These are phyloP conservation scores for Polyploca ridens DNA, from an alignment of 2,888 invertebrate genomes.

Conservation along the genomic window DNA sequence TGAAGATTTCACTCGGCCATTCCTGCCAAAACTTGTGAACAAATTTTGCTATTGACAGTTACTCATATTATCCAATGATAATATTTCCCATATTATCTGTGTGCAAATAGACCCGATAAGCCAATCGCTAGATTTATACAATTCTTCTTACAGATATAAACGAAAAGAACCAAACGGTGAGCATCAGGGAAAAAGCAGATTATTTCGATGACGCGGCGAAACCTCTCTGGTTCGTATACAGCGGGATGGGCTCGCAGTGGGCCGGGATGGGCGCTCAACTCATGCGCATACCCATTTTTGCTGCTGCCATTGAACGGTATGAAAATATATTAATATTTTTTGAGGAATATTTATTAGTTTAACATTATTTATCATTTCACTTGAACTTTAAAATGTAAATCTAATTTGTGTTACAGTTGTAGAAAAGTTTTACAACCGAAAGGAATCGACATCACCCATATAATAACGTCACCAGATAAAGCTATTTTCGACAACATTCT, in stretches of 20 bases:
- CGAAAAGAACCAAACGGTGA: constrained; percentile 48
- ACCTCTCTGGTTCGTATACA: constrained; percentile 88
- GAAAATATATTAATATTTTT: no score
- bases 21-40: no score
- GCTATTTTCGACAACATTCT: constrained; percentile 82
- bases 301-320: constrained; percentile 77
- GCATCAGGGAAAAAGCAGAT: constrained; percentile 46
- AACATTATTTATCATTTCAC: no score
- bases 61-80: background rate
- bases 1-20: no score
- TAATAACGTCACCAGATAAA: constrained; percentile 86
- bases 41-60: no score
- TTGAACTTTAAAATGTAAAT: no score
- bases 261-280: constrained; percentile 86
- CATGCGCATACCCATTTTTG: constrained; percentile 86
- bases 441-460: constrained; percentile 86
- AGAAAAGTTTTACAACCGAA: constrained; percentile 83
- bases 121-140: no score
- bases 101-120: background rate
- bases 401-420: constrained; percentile 56
- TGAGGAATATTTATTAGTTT: no score
- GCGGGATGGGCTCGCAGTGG: constrained; percentile 91
- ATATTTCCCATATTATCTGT: background rate
- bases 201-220: constrained; percentile 60
- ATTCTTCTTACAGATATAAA: constrained; percentile 45